A percentile compares a stretch with the other conserved stretches of the same genome.
Conservation (phyloP, 1,140 invertebrate genomes). For the Lasioglossum baleicum region DNA sequence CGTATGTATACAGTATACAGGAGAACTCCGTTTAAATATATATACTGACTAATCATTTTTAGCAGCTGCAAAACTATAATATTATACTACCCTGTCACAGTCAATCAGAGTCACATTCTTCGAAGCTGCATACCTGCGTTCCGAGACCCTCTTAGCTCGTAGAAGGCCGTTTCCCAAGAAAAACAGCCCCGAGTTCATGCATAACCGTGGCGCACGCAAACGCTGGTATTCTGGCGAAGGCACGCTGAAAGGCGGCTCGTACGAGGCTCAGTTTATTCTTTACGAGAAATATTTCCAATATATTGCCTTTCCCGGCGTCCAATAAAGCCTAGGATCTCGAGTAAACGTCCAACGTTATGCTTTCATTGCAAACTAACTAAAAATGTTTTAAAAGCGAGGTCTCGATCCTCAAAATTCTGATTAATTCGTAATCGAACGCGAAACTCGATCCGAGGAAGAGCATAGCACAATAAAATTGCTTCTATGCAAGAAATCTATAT, state of each 20-base stretch:
- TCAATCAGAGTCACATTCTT: neutral
- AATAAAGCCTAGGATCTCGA: neutral
- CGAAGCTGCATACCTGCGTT: neutral
- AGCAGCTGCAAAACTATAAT: too few species aligned
- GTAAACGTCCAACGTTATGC: neutral
- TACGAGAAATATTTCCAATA: slow-evolving; percentile 53
- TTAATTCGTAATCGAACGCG: too few species aligned
- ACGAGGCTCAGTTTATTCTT: slow-evolving; percentile 46
- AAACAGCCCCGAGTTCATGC: slow-evolving; percentile 9
- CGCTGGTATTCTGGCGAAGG: slow-evolving; percentile 31
- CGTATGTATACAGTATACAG: too few species aligned
- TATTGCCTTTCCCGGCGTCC: slow-evolving; percentile 3
- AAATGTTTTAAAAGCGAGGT: too few species aligned
- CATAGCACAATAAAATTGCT: too few species aligned
- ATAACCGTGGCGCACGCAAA: slow-evolving; percentile 13
- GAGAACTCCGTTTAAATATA: too few species aligned
- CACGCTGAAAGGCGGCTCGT: slow-evolving; percentile 32
- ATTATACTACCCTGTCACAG: too few species aligned
- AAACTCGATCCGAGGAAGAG: too few species aligned
- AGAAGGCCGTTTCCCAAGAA: neutral
- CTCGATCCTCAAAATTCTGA: too few species aligned
- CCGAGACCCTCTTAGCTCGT: neutral
- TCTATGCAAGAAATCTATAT: too few species aligned
- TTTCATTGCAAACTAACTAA: too few species aligned
- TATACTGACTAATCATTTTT: neutral